Evolutionary conservation across 2,113 vertebrate genomes (phyloP).

Genomic region (Theristicus caerulescens): DNA sequence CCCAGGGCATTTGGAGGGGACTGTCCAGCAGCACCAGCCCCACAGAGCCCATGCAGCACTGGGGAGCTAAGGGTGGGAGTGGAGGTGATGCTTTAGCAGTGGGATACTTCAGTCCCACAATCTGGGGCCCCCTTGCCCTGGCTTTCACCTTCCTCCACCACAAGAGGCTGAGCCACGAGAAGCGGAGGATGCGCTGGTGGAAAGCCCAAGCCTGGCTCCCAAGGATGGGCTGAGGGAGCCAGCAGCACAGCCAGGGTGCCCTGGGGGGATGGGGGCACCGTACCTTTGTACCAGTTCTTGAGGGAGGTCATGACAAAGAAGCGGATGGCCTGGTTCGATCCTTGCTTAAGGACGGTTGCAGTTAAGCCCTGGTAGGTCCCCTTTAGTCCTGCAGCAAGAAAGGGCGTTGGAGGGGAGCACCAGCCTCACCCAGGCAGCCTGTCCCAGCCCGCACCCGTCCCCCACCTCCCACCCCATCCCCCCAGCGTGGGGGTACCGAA

Average conservation of each 20-base stretch:
- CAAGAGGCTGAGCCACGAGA: not conserved
- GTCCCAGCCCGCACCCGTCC: not conserved
- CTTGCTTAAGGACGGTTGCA: conserved; percentile 92
- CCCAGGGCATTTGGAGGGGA: not conserved
- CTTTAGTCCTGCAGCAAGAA: conserved; percentile 78
- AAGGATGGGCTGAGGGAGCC: not conserved
- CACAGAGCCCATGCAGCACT: accelerated
- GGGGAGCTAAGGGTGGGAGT: no score
- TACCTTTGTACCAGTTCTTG: conserved; percentile 97
- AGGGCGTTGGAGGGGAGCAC: not conserved
- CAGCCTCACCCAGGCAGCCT: not conserved
- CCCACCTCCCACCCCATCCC: accelerated
- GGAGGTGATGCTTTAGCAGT: not conserved
- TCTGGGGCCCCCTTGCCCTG: no score
- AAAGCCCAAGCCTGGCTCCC: not conserved
- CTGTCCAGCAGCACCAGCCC: not conserved
- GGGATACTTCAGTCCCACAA: not conserved
- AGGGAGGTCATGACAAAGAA: conserved; percentile 96
- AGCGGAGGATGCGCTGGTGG: accelerated
- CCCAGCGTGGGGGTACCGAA: accelerated
- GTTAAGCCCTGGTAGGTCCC: conserved; percentile 95
- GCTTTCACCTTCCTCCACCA: not conserved
- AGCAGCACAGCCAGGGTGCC: no score
- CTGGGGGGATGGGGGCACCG: accelerated
- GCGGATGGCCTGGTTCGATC: conserved; percentile 95